Percentiles rank a stretch among this genome's conserved stretches.
Evolutionary conservation across 1,140 invertebrate species (phyloP).

Genomic region (Drosophila simulans): DNA sequence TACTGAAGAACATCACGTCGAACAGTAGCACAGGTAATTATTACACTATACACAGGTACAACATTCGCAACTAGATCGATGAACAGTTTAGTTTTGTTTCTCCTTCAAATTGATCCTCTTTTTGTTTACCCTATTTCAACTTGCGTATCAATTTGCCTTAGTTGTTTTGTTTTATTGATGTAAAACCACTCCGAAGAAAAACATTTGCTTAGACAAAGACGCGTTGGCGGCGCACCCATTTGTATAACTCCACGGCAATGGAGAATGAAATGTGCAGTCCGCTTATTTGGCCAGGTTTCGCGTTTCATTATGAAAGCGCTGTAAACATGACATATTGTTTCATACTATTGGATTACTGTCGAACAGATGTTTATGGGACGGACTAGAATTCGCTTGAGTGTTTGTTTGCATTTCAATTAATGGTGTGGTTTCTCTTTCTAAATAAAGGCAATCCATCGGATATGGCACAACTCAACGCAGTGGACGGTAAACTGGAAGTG

Average conservation of each 20-base stretch:
- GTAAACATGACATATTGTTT: constrained; percentile 28
- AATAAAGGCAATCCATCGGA: constrained; percentile 63
- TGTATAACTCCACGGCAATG: constrained; percentile 11
- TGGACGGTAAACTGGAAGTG: constrained; percentile 36
- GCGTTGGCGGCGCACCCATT: constrained; percentile 13
- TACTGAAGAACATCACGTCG: constrained; percentile 78
- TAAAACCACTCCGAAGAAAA: not conserved
- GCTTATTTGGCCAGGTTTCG: constrained; percentile 12
- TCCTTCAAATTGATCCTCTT: no score
- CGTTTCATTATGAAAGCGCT: constrained; percentile 40
- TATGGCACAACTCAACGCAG: constrained; percentile 48
- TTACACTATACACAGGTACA: not conserved
- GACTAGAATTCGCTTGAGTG: constrained; percentile 29
- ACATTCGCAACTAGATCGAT: not conserved
- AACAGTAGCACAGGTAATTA: constrained; percentile 59
- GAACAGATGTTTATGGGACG: constrained; percentile 1
- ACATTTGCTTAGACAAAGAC: constrained; percentile 19
- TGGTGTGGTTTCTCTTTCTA: constrained; percentile 16
- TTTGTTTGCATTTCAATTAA: constrained; percentile 22
- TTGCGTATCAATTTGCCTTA: no score
- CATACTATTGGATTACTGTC: constrained; percentile 22
- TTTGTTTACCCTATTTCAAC: no score
- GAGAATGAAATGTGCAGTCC: not conserved
- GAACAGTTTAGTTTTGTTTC: not conserved
- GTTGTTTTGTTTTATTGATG: no score